phyloP scores from a whole-genome alignment of 2,797 vertebrate genomes.

The Columba guinea region DNA sequence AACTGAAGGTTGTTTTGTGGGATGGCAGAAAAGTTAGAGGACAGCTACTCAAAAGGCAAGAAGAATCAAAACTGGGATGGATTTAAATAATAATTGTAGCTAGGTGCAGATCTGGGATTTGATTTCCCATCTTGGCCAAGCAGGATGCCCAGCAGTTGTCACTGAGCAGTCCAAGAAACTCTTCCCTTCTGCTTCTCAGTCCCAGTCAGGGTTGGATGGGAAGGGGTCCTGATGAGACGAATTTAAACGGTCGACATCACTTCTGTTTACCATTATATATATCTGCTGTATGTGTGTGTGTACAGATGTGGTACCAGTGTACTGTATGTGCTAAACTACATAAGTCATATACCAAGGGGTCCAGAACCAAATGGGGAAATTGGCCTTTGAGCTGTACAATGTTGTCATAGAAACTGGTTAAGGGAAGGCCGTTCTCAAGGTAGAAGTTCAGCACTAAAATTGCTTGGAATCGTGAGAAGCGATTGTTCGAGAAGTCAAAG shows the following conservation, averaged over 20 bases:
- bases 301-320: not conserved
- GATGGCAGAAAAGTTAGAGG: not conserved
- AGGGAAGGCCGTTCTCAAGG: not conserved
- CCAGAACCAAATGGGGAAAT: not conserved
- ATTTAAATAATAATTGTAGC: not conserved
- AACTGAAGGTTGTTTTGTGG: not conserved
- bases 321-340: not conserved
- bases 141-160: not conserved
- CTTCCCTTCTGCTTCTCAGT: not conserved
- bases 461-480: not conserved
- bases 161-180: not conserved
- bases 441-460: not conserved
- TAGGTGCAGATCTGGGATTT: not conserved
- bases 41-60: not conserved
- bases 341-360: not conserved
- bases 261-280: not conserved
- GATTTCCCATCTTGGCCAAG: not conserved
- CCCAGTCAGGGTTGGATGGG: not conserved
- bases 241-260: not conserved
- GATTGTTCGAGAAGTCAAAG: not conserved
- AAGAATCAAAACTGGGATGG: not conserved
- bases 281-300: not conserved
- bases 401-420: not conserved
- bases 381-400: not conserved
- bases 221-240: not conserved